Base-by-base conservation (phyloP, 2,113 vertebrate species). In the Paratilapia polleni region DNA sequence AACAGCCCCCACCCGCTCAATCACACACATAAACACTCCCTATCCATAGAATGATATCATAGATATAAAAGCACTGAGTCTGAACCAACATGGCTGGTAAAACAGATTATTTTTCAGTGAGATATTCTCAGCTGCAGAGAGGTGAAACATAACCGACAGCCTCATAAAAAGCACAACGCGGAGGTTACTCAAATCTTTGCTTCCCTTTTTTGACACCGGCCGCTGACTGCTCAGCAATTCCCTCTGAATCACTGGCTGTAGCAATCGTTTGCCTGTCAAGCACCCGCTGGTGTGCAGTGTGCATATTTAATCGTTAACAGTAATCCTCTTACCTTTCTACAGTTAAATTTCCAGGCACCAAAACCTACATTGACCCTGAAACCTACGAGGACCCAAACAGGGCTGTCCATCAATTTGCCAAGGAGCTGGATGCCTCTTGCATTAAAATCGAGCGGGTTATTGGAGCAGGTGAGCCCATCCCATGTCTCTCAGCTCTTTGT, bases 321-420 rank as follows among this genome's bases (percentile, higher is more conserved):
- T 98, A 97, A 98, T 97, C 97, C 97, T 98, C 97, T 99, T 97
- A 97, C 97, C 96, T 97, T 97, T 97, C 97, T 97, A 97, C 97
- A 99, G 98, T 99, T 96, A 99, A 99, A 99, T 99, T 99, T 97
- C 98, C 98, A 98, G 98, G 98, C 97, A 98, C 97, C 96, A 99
- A 99, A 97, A 99, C 98, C 93, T 99, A 99, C 97, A 98, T 99
- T 95, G 98, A 99, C 97, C 98, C 98, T 84, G 98, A 99, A 96
- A 99, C 98, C 94, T 99, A 99, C 82, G 98, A 99, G 93, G 98
- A 99, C 95, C 98, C 98, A 66, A 99, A 98, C 97, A 97, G 98
- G 96, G 98, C 98, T 95, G 97, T 99, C 96, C 98, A 99, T 97
- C 98, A 99, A 94, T 99, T 99, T 94, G 97, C 98, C 97, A 99